Evolutionary conservation across 1,140 invertebrate genomes (phyloP).

Genomic region (Lysiphlebus fabarum): DNA sequence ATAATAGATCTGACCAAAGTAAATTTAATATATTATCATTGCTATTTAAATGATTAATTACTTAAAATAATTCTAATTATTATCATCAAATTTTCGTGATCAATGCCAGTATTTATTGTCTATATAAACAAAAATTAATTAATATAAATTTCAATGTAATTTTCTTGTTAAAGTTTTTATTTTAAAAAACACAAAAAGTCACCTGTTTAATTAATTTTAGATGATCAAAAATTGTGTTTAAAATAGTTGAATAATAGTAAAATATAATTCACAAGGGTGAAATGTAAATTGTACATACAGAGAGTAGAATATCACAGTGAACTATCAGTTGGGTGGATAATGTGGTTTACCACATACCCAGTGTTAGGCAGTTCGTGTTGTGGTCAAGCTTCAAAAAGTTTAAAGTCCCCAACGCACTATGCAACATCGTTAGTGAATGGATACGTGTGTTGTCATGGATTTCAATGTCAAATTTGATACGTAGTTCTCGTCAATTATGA

Average conservation of each 20-base stretch:
- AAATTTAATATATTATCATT: slow-evolving; percentile 29
- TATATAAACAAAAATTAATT: no score
- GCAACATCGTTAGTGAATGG: slow-evolving; percentile 28
- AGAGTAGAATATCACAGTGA: background rate
- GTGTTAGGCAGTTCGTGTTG: slow-evolving; percentile 38
- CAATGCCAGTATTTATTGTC: no score
- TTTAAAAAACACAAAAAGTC: no score
- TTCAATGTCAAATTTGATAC: slow-evolving; percentile 39
- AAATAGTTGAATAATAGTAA: no score
- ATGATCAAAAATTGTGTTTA: no score
- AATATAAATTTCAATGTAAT: no score
- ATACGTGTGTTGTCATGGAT: slow-evolving; percentile 31
- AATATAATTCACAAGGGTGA: slow-evolving; percentile 1
- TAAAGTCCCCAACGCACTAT: background rate
- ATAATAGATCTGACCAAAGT: slow-evolving; percentile 33
- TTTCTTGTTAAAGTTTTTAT: no score
- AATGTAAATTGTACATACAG: background rate
- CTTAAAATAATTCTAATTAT: no score
- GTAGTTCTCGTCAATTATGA: slow-evolving; percentile 39
- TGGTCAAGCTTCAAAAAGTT: slow-evolving; percentile 37
- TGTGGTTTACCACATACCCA: slow-evolving; percentile 30
- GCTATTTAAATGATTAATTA: no score
- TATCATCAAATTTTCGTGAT: no score
- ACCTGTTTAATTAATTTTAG: no score
- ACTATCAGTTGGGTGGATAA: slow-evolving; percentile 8